Conservation (phyloP, 2,113 vertebrate species). For the Hydropotes inermis region DNA sequence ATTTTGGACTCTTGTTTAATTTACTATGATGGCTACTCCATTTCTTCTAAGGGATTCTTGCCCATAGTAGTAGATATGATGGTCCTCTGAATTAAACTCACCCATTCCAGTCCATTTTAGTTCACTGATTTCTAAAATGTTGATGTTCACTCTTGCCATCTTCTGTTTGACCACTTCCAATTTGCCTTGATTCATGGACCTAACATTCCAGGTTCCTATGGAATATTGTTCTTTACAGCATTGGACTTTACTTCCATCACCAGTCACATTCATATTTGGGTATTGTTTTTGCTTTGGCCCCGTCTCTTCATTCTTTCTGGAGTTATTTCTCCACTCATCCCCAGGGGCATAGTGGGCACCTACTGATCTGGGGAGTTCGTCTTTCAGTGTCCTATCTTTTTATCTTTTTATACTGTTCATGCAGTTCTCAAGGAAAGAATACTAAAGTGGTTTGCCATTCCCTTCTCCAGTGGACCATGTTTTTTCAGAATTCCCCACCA, state of each 20-base stretch:
- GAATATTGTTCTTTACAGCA: background rate
- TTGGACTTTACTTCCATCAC: background rate
- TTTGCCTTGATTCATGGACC: background rate
- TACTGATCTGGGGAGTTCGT: rapidly evolving
- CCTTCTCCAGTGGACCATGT: background rate
- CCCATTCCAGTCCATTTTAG: background rate
- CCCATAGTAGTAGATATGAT: background rate
- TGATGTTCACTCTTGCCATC: background rate
- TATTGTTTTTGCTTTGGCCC: background rate
- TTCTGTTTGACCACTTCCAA: background rate
- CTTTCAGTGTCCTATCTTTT: background rate
- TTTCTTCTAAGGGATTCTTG: background rate
- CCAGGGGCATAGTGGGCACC: background rate
- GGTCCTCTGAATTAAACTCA: background rate
- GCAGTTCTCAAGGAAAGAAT: background rate
- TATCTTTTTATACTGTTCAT: background rate
- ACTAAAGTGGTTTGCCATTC: background rate
- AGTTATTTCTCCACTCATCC: background rate
- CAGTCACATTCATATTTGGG: background rate
- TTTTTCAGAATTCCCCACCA: background rate
- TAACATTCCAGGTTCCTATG: background rate
- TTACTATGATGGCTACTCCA: no score
- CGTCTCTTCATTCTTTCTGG: background rate
- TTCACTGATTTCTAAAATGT: background rate
- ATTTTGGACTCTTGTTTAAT: no score